A percentile compares a stretch with the other conserved stretches of the same genome.
These are phyloP conservation scores for Aythya fuligula DNA, from an alignment of 2,797 vertebrate genomes.

Conservation along the genomic window DNA sequence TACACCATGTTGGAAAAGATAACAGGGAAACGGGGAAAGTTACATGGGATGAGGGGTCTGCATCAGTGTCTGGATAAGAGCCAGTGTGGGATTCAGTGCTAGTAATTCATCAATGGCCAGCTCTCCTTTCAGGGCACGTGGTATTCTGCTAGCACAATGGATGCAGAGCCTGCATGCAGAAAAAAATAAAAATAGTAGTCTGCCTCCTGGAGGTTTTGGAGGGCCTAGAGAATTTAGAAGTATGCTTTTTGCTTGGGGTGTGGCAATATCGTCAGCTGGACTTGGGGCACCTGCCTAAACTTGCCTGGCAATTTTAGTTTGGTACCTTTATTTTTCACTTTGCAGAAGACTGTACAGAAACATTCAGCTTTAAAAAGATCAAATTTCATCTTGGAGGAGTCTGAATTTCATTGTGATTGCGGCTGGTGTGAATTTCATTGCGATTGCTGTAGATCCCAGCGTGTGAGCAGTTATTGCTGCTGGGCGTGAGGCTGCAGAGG, in stretches of 20 bases:
- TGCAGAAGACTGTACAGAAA: too few species aligned
- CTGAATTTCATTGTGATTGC: not conserved
- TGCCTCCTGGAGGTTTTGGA: not conserved
- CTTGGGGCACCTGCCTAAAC: not conserved
- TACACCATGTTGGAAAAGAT: not conserved
- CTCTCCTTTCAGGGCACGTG: not conserved
- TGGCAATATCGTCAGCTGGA: not conserved
- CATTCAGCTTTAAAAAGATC: too few species aligned
- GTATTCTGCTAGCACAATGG: not conserved
- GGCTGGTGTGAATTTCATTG: not conserved
- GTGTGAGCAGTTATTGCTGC: not conserved
- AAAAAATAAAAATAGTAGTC: not conserved
- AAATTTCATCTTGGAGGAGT: not conserved
- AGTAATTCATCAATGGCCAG: not conserved
- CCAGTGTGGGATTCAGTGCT: not conserved
- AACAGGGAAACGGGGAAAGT: not conserved
- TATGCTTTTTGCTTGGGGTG: fast-evolving
- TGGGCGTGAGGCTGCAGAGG: not conserved
- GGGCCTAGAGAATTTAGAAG: not conserved
- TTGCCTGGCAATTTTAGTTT: not conserved
- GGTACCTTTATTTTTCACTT: not conserved
- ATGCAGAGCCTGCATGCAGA: not conserved
- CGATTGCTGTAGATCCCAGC: not conserved
- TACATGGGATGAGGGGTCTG: not conserved
- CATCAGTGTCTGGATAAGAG: not conserved